phyloP scores from a whole-genome alignment of 2,888 invertebrate genomes.

The Drosophila atroscutellata region DNA sequence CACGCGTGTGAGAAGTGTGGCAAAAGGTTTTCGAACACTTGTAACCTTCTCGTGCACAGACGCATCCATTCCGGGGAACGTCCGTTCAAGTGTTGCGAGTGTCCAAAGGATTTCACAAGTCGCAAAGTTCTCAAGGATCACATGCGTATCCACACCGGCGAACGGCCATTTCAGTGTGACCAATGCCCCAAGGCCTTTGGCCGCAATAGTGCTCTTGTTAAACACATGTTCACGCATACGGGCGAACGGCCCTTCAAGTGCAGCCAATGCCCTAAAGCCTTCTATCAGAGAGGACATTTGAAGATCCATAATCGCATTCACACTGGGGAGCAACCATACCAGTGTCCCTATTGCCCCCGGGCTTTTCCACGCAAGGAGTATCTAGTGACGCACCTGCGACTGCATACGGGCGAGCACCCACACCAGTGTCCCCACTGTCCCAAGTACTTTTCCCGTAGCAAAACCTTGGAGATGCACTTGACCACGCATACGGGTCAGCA shows the following conservation, averaged over 20 bases:
- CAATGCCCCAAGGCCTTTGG: constrained; percentile 11
- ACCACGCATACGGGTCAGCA: neutral
- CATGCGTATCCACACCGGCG: constrained; percentile 10
- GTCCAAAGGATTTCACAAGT: constrained; percentile 1
- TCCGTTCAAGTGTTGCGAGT: constrained; percentile 8
- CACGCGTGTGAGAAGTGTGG: constrained; percentile 9
- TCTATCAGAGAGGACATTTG: constrained; percentile 4
- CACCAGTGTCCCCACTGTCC: constrained; percentile 4
- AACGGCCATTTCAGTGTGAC: constrained; percentile 10
- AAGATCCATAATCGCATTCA: constrained; percentile 7
- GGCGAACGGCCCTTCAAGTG: constrained; percentile 10
- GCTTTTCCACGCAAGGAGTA: constrained; percentile 7
- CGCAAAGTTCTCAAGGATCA: constrained; percentile 8
- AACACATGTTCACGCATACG: constrained; percentile 10
- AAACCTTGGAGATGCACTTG: constrained; percentile 2
- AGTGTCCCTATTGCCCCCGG: constrained; percentile 3
- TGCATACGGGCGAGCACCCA: constrained; percentile 9
- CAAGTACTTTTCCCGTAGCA: neutral
- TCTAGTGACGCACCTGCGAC: neutral
- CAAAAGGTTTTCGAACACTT: neutral
- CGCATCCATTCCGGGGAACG: constrained; percentile 1
- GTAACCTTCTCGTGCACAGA: neutral
- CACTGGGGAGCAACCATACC: constrained; percentile 7
- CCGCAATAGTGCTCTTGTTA: neutral
- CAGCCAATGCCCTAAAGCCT: constrained; percentile 3